Evolutionary conservation across 2,797 vertebrate genomes (phyloP).

Genomic region (Eurystomus glaucurus): DNA sequence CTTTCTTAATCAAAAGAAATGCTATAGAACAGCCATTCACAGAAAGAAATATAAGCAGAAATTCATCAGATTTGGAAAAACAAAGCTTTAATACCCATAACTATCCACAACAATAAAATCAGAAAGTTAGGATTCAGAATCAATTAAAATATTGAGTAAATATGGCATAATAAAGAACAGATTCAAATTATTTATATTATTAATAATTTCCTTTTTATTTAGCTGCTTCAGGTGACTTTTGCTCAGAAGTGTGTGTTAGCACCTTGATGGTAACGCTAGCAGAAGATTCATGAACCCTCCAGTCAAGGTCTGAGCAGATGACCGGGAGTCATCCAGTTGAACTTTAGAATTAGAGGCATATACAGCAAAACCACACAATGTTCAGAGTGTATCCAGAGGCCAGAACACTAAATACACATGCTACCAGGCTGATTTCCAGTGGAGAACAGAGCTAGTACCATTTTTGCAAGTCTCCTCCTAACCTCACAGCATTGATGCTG

Average conservation of each 20-base stretch:
- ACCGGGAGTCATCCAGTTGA: background rate
- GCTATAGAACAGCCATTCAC: background rate
- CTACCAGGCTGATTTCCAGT: background rate
- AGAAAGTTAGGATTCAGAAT: background rate
- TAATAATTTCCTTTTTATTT: background rate
- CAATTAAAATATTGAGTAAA: background rate
- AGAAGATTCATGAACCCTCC: background rate
- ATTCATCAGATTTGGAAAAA: background rate
- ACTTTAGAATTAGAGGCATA: background rate
- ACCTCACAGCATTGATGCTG: accelerated
- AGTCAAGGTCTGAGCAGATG: background rate
- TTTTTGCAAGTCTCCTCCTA: background rate
- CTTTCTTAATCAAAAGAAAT: background rate
- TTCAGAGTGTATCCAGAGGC: background rate
- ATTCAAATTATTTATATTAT: background rate
- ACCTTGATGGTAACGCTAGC: background rate
- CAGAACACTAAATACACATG: background rate
- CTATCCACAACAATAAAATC: background rate
- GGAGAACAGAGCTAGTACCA: background rate
- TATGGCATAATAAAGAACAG: background rate
- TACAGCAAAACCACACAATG: background rate
- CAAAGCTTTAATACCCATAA: background rate
- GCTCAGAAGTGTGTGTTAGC: background rate
- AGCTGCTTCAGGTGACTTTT: background rate
- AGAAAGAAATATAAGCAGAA: background rate